Evolutionary conservation across 2,797 vertebrate species (phyloP), one percentile per base, ranked within the genome.

Genomic region (Danionella dracula): DNA sequence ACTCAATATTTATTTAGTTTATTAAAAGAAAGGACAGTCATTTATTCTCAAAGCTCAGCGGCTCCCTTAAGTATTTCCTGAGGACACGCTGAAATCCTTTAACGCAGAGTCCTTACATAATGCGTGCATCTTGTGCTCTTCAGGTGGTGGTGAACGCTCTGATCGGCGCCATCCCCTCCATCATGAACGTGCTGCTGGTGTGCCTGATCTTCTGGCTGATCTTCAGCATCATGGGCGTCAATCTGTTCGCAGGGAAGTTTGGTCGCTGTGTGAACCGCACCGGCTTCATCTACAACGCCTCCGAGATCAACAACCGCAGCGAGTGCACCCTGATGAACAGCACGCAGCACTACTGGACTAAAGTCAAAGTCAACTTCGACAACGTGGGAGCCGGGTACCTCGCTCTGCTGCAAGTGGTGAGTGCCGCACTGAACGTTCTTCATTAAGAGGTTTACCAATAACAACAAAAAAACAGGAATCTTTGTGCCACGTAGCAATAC

Each of bases 181-280:
- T 99, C 87, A 98, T 98, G 94, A 98, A 99, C 8, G 96, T 98
- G 57, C 90, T 98, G 45, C 93, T 99, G 0, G 95, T 98, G 74
- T 99, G 96, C 66, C 93, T 99, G 81, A 99, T 99, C 88, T 99
- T 98, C 90, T 99, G 96, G 96, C 94, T 99, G 16, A 98, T 99
- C 90, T 99, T 99, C 79, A 99, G 96, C 89, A 99, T 99, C 87
- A 97, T 99, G 95, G 96, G 96, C 12, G 96, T 99, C 75, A 99
- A 98, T 87, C 87, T 98, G 27, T 99, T 98, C 3, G 94, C 96
- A 0, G 96, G 96, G 0, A 98, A 96, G 82, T 99, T 95, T 51
- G 94, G 94, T 11, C 92, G 91, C 74, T 99, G 96, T 69, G 86
- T 97, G 66, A 96, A 94, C 79, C 88, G 89, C 66, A 93, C 92